phyloP scores from a whole-genome alignment of 2,113 vertebrate species.

The Felis chaus region DNA sequence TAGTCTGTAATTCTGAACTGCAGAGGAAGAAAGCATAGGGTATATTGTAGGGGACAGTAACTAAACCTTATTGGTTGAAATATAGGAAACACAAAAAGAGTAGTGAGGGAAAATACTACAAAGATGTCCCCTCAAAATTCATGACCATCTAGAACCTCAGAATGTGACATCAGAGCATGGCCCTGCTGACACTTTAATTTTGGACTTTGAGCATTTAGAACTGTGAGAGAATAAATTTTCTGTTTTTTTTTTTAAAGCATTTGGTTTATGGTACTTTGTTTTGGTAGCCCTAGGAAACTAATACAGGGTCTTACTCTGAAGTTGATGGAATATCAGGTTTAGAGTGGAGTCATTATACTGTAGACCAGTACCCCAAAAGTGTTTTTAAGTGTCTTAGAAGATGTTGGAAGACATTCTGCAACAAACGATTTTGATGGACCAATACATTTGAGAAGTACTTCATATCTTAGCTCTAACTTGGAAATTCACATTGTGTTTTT shows the following conservation, averaged over 20 bases:
- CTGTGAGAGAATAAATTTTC: not conserved
- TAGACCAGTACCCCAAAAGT: not conserved
- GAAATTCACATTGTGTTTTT: slow-evolving; percentile 36
- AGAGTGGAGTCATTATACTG: not conserved
- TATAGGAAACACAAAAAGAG: not conserved
- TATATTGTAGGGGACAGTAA: not conserved
- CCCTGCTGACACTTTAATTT: not conserved
- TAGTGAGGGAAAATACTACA: not conserved
- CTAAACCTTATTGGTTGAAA: not conserved
- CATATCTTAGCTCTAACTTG: not conserved
- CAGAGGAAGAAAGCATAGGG: not conserved
- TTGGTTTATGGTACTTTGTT: not conserved
- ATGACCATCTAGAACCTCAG: not conserved
- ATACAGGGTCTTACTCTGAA: not conserved
- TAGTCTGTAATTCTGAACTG: not conserved
- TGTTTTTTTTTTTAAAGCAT: not conserved
- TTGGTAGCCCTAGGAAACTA: not conserved
- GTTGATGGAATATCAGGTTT: not conserved
- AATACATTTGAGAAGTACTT: not conserved
- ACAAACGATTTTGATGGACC: not conserved
- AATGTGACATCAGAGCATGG: not conserved
- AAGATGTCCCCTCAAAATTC: not conserved
- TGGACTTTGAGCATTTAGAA: not conserved
- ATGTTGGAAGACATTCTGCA: not conserved
- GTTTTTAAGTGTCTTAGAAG: not conserved